Evolutionary conservation across 1,140 invertebrate genomes (phyloP).

Genomic region (Dinothrombium tinctorium): DNA sequence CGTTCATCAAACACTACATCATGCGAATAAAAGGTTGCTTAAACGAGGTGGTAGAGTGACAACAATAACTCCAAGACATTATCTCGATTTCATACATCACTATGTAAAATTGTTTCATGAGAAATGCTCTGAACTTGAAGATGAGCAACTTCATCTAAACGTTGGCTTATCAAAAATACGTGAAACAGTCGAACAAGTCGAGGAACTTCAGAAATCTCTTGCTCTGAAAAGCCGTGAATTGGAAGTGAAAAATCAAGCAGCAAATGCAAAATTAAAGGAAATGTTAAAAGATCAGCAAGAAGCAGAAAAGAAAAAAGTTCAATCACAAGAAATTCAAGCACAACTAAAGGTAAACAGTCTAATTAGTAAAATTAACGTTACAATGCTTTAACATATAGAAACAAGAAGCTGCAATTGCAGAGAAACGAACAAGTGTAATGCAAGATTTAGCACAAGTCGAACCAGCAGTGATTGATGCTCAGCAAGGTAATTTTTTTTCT

Average conservation of each 20-base stretch:
- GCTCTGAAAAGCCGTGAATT: slow-evolving; percentile 87
- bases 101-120: slow-evolving; percentile 95
- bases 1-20: slow-evolving; percentile 87
- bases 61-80: slow-evolving; percentile 93
- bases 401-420: slow-evolving; percentile 71
- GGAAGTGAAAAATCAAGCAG: slow-evolving; percentile 94
- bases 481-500: slow-evolving; percentile 44
- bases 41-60: slow-evolving; percentile 82
- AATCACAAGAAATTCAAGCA: slow-evolving; percentile 88
- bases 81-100: slow-evolving; percentile 99
- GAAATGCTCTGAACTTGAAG: slow-evolving; percentile 90
- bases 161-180: slow-evolving; percentile 95
- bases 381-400: neutral
- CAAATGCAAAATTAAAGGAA: slow-evolving; percentile 90
- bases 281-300: slow-evolving; percentile 99
- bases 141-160: slow-evolving; percentile 95
- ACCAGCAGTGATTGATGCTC: slow-evolving; percentile 92
- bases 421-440: slow-evolving; percentile 78
- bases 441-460: slow-evolving; percentile 84
- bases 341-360: slow-evolving; percentile 32
- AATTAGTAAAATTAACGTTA: neutral
- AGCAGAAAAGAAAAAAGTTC: slow-evolving; percentile 94
- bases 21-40: slow-evolving; percentile 62
- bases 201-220: slow-evolving; percentile 95
- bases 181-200: slow-evolving; percentile 97